A percentile compares a stretch with the other conserved stretches of the same genome.
Evolutionary conservation across 2,888 invertebrate genomes (phyloP).

Genomic region (Oscheius sp.): DNA sequence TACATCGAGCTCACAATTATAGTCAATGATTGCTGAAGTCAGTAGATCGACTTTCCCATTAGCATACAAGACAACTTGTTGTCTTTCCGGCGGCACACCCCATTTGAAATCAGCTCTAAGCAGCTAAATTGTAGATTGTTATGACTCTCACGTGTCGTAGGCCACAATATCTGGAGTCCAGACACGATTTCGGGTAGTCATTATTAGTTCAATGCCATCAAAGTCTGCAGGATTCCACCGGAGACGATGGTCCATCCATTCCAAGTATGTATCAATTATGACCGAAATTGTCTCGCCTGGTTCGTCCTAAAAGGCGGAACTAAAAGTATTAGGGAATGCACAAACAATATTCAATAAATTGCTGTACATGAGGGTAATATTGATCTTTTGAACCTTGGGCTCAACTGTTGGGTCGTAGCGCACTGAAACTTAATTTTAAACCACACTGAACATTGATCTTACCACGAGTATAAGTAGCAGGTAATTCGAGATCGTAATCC

Average conservation of each 20-base stretch:
- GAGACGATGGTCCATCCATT: constrained; percentile 23
- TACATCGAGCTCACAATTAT: constrained; percentile 32
- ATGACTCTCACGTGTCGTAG: constrained; percentile 11
- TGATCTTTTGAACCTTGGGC: constrained; percentile 9
- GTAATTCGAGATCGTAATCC: constrained; percentile 7
- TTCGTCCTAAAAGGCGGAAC: constrained; percentile 2
- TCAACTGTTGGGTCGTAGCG: constrained; percentile 3
- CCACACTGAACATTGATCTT: too few relatives aligned
- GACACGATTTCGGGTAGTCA: constrained; percentile 1
- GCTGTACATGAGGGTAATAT: constrained; percentile 27
- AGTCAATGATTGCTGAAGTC: constrained; percentile 1
- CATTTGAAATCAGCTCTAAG: constrained; percentile 9
- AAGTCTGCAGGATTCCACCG: constrained; percentile 15
- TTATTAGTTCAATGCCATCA: constrained; percentile 7
- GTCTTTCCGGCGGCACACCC: constrained; percentile 15
- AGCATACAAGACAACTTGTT: constrained; percentile 18
- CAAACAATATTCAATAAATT: constrained; percentile 29
- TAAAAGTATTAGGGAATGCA: background rate
- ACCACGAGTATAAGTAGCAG: constrained; percentile 31
- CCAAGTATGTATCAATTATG: constrained; percentile 17
- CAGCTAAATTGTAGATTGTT: background rate
- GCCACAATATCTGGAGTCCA: constrained; percentile 28
- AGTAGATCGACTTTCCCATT: constrained; percentile 7
- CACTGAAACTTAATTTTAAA: background rate
- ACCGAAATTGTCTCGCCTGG: constrained; percentile 16